These are phyloP conservation scores for Netelia fuscicornis DNA, from an alignment of 2,888 invertebrate species.

Conservation along the genomic window DNA sequence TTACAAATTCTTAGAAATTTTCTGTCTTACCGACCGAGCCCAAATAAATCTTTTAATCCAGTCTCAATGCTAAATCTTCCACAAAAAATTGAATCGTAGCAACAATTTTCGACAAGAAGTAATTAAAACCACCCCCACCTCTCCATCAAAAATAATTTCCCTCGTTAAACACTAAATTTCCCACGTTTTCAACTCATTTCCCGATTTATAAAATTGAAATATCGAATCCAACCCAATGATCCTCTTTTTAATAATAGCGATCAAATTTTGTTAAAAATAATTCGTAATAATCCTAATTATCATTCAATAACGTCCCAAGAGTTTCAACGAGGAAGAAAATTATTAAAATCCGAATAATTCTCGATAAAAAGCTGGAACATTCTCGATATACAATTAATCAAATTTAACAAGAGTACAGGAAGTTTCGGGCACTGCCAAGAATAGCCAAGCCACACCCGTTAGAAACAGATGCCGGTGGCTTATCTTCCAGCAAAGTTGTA, in stretches of 20 bases:
- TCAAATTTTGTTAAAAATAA: background rate
- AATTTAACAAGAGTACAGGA: slow-evolving; percentile 16
- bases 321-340: background rate
- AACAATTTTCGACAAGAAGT: background rate
- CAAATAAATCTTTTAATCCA: background rate
- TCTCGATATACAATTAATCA: slow-evolving; percentile 26
- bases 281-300: background rate
- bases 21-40: background rate
- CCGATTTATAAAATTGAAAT: background rate
- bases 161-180: background rate
- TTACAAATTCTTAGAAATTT: background rate
- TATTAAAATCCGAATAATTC: background rate
- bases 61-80: background rate
- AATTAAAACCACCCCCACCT: background rate
- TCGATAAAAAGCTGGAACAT: slow-evolving; percentile 3
- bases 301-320: background rate
- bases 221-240: background rate
- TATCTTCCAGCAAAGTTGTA: slow-evolving; percentile 56
- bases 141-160: background rate
- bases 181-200: background rate
- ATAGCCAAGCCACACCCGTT: slow-evolving; percentile 47
- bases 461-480: slow-evolving; percentile 57
- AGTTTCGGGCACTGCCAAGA: slow-evolving; percentile 36
- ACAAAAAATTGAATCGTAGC: background rate
- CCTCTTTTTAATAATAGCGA: background rate